Evolutionary conservation across 2,113 vertebrate genomes (phyloP), one percentile per base, ranked within the genome.

Genomic region (Perca flavescens): DNA sequence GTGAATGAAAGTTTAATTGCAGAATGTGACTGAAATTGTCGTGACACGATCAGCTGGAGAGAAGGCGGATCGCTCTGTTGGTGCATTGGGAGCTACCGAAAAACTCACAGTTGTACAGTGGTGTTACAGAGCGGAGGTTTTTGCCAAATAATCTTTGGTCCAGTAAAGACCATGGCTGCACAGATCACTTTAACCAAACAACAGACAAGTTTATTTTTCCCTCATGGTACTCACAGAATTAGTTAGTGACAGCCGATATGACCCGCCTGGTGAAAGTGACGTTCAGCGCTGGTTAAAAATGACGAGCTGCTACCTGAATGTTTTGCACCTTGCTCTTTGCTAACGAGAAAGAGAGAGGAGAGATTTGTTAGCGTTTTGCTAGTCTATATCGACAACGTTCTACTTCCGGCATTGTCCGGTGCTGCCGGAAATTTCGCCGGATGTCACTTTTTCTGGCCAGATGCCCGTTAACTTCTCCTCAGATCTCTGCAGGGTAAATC

Each of bases 1-100:
- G 21, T 40, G 34, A 53, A 53, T 64, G 57, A 74, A 31, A 34
- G 34, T 56, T 71, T 25, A 57, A 57, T 43, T 43, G n/a, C 49
- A 53, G 49, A 75, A 64, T 28, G 58, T 53, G 47, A 63, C 28
- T 40, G 47, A 50, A 71, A 57, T 46, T 36, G 21, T 25, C 2
- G 1, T 9, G 31, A 60, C 25, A 21, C 3, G 7, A 53, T 74
- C 31, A 12, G 47, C 28, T 40, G 13, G 28, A 53, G 72, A 17
- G 5, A 62, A 52, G 19, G 52, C 1, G 10, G n/a, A 34, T 52
- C 4, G 3, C 1, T 40, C 28, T 22, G 71, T 50, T 62, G 46
- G 13, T 22, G 17, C 36, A 3, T 34, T 56, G 34, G n/a, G 47
- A 62, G 36, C 46, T 17, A 31, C 19, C 22, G 46, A 62, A 16